Conservation (phyloP, 2,888 invertebrate species). For the Brachylomia viminalis region DNA sequence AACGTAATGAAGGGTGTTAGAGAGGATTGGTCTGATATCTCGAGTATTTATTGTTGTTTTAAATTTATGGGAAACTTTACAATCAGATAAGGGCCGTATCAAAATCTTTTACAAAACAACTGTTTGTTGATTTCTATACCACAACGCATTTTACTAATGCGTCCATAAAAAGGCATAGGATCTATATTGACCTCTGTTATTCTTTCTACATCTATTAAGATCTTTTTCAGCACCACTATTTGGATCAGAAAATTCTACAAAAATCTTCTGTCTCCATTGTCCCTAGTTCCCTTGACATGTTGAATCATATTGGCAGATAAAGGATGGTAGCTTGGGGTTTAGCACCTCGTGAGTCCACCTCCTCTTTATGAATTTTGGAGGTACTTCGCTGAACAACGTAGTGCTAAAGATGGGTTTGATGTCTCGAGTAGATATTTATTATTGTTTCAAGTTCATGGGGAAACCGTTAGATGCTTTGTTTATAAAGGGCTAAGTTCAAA, state of each 20-base stretch:
- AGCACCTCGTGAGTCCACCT: background rate
- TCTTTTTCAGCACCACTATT: no score
- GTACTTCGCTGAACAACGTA: background rate
- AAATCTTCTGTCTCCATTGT: constrained; percentile 15
- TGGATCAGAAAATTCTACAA: no score
- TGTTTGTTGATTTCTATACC: background rate
- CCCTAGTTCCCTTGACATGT: constrained; percentile 74
- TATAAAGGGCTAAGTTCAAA: no score
- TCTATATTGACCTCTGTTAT: no score
- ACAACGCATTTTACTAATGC: background rate
- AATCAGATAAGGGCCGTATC: no score
- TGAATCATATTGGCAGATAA: constrained; percentile 72
- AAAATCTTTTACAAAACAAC: background rate
- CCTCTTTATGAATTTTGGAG: background rate
- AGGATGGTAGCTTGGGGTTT: constrained; percentile 46
- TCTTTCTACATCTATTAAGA: no score
- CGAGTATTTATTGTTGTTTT: constrained; percentile 12
- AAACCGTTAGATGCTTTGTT: no score
- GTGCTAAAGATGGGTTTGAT: background rate
- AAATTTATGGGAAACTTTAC: no score
- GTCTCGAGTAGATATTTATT: no score
- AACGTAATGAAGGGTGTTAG: background rate
- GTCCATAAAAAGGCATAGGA: no score
- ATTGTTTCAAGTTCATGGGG: no score
- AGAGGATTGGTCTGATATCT: background rate